Percentiles rank a stretch among this genome's conserved stretches.
phyloP scores from a whole-genome alignment of 1,140 invertebrate species.

The Drosophila repleta region DNA sequence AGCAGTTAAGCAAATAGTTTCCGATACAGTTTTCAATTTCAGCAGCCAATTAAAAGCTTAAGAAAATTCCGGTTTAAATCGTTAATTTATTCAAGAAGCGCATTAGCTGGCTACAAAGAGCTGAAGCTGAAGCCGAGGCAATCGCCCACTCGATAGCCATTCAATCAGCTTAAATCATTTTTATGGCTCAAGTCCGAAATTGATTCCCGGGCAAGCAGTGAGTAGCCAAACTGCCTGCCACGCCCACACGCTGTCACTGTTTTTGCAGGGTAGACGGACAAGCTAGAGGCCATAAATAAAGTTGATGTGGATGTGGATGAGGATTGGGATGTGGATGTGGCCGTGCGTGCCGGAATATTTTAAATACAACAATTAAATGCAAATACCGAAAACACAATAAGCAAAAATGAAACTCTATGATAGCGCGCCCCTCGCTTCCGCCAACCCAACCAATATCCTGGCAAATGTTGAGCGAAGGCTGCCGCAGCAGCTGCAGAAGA shows the following conservation, averaged over 20 bases:
- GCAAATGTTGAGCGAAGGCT: conserved; percentile 64
- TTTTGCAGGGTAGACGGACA: conserved; percentile 42
- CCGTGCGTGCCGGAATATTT: conserved; percentile 63
- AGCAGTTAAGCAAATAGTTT: conserved; percentile 63
- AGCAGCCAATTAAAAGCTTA: not conserved
- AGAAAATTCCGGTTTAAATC: not conserved
- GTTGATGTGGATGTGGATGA: not conserved
- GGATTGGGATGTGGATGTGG: conserved; percentile 5
- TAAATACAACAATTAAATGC: conserved; percentile 80
- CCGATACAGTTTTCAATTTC: conserved; percentile 10
- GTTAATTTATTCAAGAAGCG: not conserved
- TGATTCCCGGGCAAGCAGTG: conserved; percentile 35
- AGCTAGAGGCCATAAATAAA: conserved; percentile 64
- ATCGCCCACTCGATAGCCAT: not conserved
- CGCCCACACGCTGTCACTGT: conserved; percentile 69
- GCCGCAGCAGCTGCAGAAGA: conserved; percentile 50
- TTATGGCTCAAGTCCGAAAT: conserved; percentile 32
- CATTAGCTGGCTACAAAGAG: conserved; percentile 7
- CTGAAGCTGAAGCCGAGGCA: too few relatives aligned
- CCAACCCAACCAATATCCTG: not conserved
- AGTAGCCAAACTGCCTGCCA: conserved; percentile 49
- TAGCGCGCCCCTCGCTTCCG: not conserved
- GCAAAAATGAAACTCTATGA: conserved; percentile 39
- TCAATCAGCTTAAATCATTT: conserved; percentile 21
- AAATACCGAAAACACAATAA: conserved; percentile 61